Conservation (phyloP, 1,140 invertebrate species). For the Drosophila sulfurigaster region DNA sequence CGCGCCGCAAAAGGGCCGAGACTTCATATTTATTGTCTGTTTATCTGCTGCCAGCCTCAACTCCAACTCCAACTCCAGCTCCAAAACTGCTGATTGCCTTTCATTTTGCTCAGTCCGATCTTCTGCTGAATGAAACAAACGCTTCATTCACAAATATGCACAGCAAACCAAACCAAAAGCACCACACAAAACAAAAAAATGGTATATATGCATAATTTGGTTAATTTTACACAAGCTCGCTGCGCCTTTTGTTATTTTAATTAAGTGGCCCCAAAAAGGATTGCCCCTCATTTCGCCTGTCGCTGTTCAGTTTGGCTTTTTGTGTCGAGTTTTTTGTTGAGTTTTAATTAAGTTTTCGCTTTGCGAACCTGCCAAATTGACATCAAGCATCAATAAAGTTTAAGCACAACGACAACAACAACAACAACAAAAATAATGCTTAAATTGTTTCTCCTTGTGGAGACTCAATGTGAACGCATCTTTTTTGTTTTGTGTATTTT, state of each 20-base stretch:
- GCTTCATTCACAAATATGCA: constrained; percentile 69
- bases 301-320: neutral
- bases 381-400: constrained; percentile 77
- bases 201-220: constrained; percentile 42
- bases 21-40: constrained; percentile 74
- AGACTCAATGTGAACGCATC: constrained; percentile 27
- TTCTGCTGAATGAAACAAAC: constrained; percentile 71
- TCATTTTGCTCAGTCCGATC: constrained; percentile 47
- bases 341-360: constrained; percentile 78
- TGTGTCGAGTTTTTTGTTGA: constrained; percentile 1
- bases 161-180: constrained; percentile 18
- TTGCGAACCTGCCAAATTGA: constrained; percentile 55
- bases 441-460: constrained; percentile 47
- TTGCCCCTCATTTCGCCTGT: constrained; percentile 34
- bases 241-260: constrained; percentile 67
- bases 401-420: constrained; percentile 52
- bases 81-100: constrained; percentile 27
- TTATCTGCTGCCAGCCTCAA: constrained; percentile 58
- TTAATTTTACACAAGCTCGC: constrained; percentile 66
- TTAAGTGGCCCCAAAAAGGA: constrained; percentile 75
- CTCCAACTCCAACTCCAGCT: neutral
- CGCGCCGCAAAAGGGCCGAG: constrained; percentile 52
- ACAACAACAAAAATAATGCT: constrained; percentile 3
- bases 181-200: neutral
- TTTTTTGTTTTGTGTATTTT: constrained; percentile 67